Evolutionary conservation across 1,140 invertebrate genomes (phyloP).

Genomic region (Meteorus sp.): DNA sequence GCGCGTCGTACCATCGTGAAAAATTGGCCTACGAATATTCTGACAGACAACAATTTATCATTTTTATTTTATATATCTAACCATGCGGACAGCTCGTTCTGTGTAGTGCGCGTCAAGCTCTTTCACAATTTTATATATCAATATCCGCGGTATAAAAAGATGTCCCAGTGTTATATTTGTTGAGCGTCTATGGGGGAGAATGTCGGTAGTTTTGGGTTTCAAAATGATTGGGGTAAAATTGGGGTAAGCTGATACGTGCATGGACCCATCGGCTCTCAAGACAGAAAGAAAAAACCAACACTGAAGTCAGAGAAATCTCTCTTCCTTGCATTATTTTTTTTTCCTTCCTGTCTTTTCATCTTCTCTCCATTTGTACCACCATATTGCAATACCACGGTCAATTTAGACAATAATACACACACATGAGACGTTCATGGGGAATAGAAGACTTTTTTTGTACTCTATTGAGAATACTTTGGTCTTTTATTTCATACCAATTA

Average conservation of each 20-base stretch:
- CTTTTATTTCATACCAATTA: too few species aligned
- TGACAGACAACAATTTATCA: slow-evolving; percentile 52
- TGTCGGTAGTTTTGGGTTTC: slow-evolving; percentile 50
- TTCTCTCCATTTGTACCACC: background rate
- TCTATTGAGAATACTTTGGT: too few species aligned
- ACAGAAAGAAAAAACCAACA: slow-evolving; percentile 1
- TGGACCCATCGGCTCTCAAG: slow-evolving; percentile 7
- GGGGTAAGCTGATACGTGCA: slow-evolving; percentile 53
- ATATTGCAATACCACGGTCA: slow-evolving; percentile 37
- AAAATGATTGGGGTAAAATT: slow-evolving; percentile 59
- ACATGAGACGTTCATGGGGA: too few species aligned
- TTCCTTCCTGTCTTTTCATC: slow-evolving; percentile 9
- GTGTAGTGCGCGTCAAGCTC: background rate
- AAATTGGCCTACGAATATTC: slow-evolving; percentile 51
- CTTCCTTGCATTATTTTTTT: too few species aligned
- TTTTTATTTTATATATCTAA: slow-evolving; percentile 18
- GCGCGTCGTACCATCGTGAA: slow-evolving; percentile 39
- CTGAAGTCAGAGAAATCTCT: too few species aligned
- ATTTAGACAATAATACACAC: slow-evolving; percentile 35
- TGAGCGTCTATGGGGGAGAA: slow-evolving; percentile 8
- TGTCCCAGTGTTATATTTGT: slow-evolving; percentile 5
- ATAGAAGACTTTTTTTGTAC: too few species aligned
- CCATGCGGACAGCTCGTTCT: slow-evolving; percentile 2
- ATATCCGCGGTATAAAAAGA: slow-evolving; percentile 41
- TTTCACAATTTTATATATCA: slow-evolving; percentile 42